These are phyloP conservation scores for Gerris buenoi DNA, from an alignment of 1,140 invertebrate genomes.

Conservation along the genomic window DNA sequence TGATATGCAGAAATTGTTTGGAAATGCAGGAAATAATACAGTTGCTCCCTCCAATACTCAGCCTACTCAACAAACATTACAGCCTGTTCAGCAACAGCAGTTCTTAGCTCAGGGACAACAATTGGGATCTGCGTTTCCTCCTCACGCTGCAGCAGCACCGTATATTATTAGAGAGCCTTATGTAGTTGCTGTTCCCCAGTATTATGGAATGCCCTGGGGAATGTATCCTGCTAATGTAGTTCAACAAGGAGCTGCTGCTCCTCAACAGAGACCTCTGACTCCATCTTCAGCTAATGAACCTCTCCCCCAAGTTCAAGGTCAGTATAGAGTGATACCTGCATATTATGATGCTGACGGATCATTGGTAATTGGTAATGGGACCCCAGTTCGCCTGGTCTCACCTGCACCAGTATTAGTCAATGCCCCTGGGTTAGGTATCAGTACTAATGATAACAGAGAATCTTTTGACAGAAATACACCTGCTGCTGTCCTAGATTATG, in stretches of 20 bases:
- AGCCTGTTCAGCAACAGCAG: too few relatives aligned
- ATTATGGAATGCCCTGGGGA: slow-evolving; percentile 62
- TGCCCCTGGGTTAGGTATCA: slow-evolving; percentile 42
- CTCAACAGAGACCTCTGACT: slow-evolving; percentile 47
- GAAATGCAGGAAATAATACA: too few relatives aligned
- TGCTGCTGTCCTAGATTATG: slow-evolving; percentile 57
- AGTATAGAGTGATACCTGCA: slow-evolving; percentile 58
- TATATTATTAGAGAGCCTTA: too few relatives aligned
- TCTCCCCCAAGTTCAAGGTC: slow-evolving; percentile 36
- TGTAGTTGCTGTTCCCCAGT: slow-evolving; percentile 55
- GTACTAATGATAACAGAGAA: slow-evolving; percentile 51
- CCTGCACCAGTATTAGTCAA: slow-evolving; percentile 68
- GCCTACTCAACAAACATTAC: too few relatives aligned
- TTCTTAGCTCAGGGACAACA: too few relatives aligned
- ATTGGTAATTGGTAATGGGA: slow-evolving; percentile 49
- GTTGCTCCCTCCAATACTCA: too few relatives aligned
- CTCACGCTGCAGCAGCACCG: too few relatives aligned
- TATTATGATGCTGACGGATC: slow-evolving; percentile 72
- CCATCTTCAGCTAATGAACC: slow-evolving; percentile 49
- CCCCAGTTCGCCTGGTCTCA: slow-evolving; percentile 74
- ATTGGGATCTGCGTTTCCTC: too few relatives aligned
- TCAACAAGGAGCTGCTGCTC: slow-evolving; percentile 44
- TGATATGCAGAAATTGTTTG: too few relatives aligned
- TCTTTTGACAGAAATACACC: slow-evolving; percentile 64
- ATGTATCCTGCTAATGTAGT: slow-evolving; percentile 42